Conservation (phyloP, 2,797 vertebrate species). For the Crotalus adamanteus region DNA sequence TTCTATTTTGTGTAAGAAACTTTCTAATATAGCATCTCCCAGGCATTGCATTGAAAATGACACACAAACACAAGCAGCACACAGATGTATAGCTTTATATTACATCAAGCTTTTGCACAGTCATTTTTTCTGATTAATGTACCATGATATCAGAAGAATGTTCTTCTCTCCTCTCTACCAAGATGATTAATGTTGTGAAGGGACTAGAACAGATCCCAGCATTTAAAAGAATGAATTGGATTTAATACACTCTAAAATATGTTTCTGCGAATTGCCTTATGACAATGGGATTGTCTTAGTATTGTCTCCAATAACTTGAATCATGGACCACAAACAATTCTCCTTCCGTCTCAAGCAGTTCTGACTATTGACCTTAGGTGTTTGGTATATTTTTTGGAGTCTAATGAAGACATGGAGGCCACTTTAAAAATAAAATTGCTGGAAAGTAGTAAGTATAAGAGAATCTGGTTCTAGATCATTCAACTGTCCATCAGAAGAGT, state of each 20-base stretch:
- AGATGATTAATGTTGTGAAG: neutral
- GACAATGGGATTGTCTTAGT: neutral
- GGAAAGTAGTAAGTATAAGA: neutral
- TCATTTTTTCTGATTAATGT: neutral
- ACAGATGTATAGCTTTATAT: neutral
- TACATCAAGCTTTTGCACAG: neutral
- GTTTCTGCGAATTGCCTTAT: neutral
- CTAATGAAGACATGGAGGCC: neutral
- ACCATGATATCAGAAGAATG: neutral
- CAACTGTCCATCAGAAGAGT: neutral
- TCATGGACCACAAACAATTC: neutral
- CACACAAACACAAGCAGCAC: neutral
- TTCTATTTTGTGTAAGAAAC: neutral
- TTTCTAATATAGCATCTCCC: neutral
- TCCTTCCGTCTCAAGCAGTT: neutral
- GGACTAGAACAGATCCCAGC: neutral
- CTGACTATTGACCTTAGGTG: neutral
- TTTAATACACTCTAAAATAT: neutral
- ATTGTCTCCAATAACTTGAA: neutral
- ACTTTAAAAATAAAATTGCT: neutral
- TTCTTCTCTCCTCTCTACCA: neutral
- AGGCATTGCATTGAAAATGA: neutral
- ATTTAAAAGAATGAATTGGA: neutral
- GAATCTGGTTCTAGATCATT: neutral
- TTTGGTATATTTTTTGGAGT: neutral